Conservation (phyloP, 1,140 invertebrate species). For the Philotrypesis tridentata region DNA sequence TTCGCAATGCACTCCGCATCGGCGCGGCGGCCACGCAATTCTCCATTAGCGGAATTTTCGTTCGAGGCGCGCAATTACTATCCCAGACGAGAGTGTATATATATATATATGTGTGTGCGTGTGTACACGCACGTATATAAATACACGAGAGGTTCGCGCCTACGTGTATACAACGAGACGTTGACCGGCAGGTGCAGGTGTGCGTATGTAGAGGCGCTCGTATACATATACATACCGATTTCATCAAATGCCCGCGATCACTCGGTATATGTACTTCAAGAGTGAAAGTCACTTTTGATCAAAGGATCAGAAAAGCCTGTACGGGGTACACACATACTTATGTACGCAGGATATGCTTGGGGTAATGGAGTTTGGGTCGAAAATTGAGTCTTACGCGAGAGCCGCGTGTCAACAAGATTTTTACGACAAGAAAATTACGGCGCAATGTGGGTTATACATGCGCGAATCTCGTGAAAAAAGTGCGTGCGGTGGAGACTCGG, state of each 20-base stretch:
- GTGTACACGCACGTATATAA: not conserved
- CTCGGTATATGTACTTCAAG: not conserved
- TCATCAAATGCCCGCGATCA: slow-evolving; percentile 1
- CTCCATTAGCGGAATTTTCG: slow-evolving; percentile 8
- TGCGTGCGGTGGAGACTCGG: not conserved
- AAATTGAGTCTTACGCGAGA: not conserved
- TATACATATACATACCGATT: not conserved
- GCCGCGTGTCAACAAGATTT: not conserved
- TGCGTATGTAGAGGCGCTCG: not conserved
- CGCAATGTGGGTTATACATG: not conserved
- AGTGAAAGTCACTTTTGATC: slow-evolving; percentile 22
- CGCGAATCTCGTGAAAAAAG: not conserved
- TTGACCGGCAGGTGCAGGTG: not conserved
- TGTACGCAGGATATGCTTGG: not conserved
- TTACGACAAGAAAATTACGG: not conserved
- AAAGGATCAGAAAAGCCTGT: not conserved
- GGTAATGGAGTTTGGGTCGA: not conserved
- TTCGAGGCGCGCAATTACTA: not conserved
- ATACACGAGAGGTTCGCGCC: not conserved
- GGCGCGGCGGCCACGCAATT: not conserved
- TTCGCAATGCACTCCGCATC: not conserved
- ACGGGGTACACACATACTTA: no score
- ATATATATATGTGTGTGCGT: no score
- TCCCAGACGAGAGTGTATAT: no score
- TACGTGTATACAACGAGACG: slow-evolving; percentile 4